Evolutionary conservation across 2,797 vertebrate species (phyloP).

Genomic region (Ciconia nigra): DNA sequence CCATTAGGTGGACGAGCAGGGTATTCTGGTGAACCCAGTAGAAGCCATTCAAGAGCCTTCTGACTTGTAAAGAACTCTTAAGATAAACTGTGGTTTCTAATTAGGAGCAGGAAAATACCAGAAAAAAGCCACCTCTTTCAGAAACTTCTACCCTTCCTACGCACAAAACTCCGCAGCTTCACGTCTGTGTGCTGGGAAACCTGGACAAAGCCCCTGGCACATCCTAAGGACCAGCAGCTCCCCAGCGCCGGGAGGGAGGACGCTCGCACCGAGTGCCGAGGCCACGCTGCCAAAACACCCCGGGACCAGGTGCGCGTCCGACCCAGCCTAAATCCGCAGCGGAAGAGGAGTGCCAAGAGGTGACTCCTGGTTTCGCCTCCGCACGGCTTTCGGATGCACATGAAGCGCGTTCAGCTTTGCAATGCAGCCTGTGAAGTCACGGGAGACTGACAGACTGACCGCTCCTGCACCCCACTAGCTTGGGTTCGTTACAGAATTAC

Average conservation of each 20-base stretch:
- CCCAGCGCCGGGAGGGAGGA: background rate
- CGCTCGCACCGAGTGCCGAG: rapidly evolving
- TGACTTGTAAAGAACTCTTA: background rate
- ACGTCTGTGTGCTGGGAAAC: background rate
- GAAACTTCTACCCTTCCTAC: background rate
- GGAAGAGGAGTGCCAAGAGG: background rate
- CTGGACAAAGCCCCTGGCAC: background rate
- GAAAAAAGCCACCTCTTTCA: background rate
- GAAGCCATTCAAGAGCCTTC: background rate
- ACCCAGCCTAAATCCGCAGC: background rate
- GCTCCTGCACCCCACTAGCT: background rate
- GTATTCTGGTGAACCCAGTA: background rate
- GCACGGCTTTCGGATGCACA: rapidly evolving
- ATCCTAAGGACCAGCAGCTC: background rate
- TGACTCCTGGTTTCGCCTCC: background rate
- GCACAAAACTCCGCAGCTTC: background rate
- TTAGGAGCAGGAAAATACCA: background rate
- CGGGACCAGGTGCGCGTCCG: rapidly evolving
- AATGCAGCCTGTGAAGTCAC: too few relatives aligned
- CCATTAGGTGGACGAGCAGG: rapidly evolving
- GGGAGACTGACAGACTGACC: background rate
- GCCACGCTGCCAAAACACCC: background rate
- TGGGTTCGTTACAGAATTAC: background rate
- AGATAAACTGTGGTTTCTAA: background rate
- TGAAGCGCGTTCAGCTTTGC: background rate